A percentile compares a stretch with the other conserved stretches of the same genome.
Evolutionary conservation across 1,140 invertebrate species (phyloP).

Genomic region (Drosophila simulans): DNA sequence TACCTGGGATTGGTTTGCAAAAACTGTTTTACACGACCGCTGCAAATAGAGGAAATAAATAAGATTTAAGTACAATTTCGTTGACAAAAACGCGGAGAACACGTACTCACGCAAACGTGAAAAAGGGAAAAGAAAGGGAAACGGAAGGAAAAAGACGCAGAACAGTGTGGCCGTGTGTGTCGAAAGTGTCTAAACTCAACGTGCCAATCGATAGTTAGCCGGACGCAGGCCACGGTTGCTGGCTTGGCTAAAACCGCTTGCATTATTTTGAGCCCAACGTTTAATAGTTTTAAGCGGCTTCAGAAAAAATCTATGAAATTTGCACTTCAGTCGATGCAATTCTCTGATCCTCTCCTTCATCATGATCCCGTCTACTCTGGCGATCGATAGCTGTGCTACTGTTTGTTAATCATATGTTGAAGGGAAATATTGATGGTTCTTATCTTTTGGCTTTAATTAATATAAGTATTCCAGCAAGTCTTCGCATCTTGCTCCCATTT

Average conservation of each 20-base stretch:
- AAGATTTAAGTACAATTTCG: constrained; percentile 5
- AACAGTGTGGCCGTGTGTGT: not conserved
- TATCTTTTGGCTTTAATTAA: no score
- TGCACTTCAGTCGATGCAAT: no score
- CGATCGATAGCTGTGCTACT: no score
- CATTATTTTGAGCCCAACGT: no score
- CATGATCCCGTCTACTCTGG: no score
- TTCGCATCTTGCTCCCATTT: no score
- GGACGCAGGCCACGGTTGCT: not conserved
- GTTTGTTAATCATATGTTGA: no score
- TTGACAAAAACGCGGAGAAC: constrained; percentile 1
- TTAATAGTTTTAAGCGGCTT: no score
- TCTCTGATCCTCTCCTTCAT: no score
- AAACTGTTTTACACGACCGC: constrained; percentile 84
- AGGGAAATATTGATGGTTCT: no score
- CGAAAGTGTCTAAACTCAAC: not conserved
- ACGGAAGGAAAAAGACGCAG: constrained; percentile 11
- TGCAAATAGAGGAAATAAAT: constrained; percentile 13
- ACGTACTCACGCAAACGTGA: constrained; percentile 17
- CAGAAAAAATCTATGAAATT: no score
- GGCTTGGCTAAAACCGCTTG: not conserved
- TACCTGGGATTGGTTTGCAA: constrained; percentile 84
- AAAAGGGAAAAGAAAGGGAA: constrained; percentile 20
- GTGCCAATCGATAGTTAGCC: not conserved
- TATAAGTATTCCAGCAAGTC: no score